Conservation (phyloP, 2,888 invertebrate species). For the Andrena praecox region DNA sequence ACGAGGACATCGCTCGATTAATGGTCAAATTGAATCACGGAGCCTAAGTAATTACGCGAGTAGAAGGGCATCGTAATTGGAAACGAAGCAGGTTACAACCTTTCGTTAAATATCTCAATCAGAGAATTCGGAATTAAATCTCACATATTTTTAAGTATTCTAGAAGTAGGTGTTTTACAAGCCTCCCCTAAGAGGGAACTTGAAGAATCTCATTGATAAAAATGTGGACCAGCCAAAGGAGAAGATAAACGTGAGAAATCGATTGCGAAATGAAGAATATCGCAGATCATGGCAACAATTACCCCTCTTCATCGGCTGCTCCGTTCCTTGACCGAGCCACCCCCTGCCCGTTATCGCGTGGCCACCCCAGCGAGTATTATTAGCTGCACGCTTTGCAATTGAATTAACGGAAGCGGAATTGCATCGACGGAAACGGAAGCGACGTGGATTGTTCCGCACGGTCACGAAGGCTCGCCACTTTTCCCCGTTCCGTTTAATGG, state of each 20-base stretch:
- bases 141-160: too few relatives aligned
- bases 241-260: neutral
- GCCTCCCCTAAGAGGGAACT: too few relatives aligned
- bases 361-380: conserved; percentile 74
- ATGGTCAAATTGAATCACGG: neutral
- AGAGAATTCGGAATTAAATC: neutral
- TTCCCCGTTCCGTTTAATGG: conserved; percentile 46
- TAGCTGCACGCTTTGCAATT: conserved; percentile 77
- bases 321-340: conserved; percentile 47
- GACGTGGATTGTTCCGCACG: conserved; percentile 49
- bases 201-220: too few relatives aligned
- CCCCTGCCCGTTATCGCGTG: conserved; percentile 73
- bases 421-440: conserved; percentile 74
- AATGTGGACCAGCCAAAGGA: neutral
- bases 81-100: neutral
- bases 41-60: neutral
- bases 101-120: neutral
- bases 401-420: conserved; percentile 77
- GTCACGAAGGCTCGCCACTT: conserved; percentile 63
- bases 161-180: too few relatives aligned
- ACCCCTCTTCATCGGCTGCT: conserved; percentile 11
- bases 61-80: neutral
- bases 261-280: conserved; percentile 17
- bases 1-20: conserved; percentile 8
- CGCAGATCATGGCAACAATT: conserved; percentile 3